These are phyloP conservation scores for Morelia viridis DNA, from an alignment of 2,797 vertebrate species.

Conservation along the genomic window DNA sequence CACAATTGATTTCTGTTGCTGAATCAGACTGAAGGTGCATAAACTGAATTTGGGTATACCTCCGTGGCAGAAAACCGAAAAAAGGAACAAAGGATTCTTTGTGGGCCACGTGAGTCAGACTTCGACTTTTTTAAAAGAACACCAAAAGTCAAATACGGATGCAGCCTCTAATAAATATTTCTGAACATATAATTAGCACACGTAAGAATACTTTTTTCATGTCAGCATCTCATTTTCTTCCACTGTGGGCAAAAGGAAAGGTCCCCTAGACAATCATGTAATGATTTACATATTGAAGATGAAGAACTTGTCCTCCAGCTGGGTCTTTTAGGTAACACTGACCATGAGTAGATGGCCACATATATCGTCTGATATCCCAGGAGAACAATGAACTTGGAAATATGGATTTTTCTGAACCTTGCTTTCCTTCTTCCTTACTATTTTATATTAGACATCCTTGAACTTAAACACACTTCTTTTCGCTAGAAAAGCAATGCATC, in stretches of 20 bases:
- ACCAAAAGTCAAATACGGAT: background rate
- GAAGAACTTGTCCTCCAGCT: background rate
- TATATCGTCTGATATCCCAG: conserved; percentile 27
- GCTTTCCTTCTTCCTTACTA: background rate
- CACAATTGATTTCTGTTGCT: background rate
- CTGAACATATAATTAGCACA: conserved; percentile 4
- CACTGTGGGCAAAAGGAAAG: background rate
- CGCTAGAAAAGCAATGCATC: background rate
- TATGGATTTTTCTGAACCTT: background rate
- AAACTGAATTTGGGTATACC: conserved; percentile 13
- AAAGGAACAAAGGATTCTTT: background rate
- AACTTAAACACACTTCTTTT: conserved; percentile 8
- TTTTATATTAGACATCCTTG: conserved; percentile 6
- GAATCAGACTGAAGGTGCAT: background rate
- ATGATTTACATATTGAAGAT: background rate
- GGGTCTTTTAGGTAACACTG: background rate
- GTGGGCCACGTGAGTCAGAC: background rate
- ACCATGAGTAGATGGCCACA: rapidly evolving
- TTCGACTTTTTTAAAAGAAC: background rate
- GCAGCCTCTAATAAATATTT: background rate
- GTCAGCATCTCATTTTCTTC: background rate
- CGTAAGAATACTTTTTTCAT: background rate
- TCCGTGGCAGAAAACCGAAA: conserved; percentile 34
- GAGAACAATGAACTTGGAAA: conserved; percentile 16
- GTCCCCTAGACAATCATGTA: background rate